Evolutionary conservation across 2,113 vertebrate species (phyloP).

Genomic region (Lagopus leucura): DNA sequence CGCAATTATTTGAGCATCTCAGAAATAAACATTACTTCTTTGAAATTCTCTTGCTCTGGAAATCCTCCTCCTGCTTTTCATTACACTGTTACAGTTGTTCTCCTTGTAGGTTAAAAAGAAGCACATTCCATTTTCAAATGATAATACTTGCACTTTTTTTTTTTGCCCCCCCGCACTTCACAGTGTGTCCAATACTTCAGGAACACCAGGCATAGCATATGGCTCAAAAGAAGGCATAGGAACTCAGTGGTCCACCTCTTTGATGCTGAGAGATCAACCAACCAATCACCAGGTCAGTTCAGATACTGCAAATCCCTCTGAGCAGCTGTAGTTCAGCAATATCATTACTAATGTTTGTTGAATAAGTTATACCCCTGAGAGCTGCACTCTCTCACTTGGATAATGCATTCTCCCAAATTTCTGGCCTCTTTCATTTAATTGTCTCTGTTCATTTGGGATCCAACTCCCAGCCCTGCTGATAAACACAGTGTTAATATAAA

Average conservation of each 20-base stretch:
- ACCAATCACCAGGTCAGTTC: not conserved
- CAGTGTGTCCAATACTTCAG: not conserved
- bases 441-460: not conserved
- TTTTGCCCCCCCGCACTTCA: not conserved
- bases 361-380: not conserved
- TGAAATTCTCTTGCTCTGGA: slow-evolving; percentile 63
- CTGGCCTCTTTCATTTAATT: not conserved
- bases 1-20: slow-evolving; percentile 45
- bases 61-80: slow-evolving; percentile 72
- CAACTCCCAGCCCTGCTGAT: not conserved
- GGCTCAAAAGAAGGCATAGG: not conserved
- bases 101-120: slow-evolving; percentile 56
- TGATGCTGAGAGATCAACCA: not conserved
- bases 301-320: not conserved
- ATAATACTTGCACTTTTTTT: not conserved
- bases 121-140: slow-evolving; percentile 28
- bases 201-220: not conserved
- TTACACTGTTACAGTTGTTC: slow-evolving; percentile 40
- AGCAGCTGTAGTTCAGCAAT: not conserved
- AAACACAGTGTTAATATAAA: not conserved
- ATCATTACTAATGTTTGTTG: not conserved
- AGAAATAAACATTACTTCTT: slow-evolving; percentile 51
- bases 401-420: not conserved
- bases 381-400: not conserved
- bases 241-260: not conserved